A percentile compares a stretch with the other conserved stretches of the same genome.
Evolutionary conservation across 2,888 invertebrate species (phyloP).

Genomic region (Pterostichus niger): DNA sequence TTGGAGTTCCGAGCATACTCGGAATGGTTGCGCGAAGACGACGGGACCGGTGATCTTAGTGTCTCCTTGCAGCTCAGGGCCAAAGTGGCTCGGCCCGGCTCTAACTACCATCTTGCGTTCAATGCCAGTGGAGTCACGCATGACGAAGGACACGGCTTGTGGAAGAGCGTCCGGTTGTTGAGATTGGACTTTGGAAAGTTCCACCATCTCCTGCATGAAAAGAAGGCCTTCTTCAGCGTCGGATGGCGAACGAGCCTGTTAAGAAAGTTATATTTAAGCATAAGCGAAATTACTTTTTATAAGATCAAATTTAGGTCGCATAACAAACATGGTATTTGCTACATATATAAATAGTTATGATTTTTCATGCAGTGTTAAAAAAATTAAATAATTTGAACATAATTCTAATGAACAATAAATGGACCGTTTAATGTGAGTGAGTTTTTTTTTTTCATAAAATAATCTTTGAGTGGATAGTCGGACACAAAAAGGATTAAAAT

Average conservation of each 20-base stretch:
- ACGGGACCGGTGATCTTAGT: conserved; percentile 83
- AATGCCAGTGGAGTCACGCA: conserved; percentile 73
- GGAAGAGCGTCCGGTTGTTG: conserved; percentile 80
- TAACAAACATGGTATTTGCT: not conserved
- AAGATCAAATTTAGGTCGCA: too few relatives aligned
- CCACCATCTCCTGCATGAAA: conserved; percentile 98
- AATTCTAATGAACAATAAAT: too few relatives aligned
- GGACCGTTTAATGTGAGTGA: not conserved
- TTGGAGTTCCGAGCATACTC: conserved; percentile 82
- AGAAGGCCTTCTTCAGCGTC: conserved; percentile 95
- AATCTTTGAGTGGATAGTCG: conserved; percentile 11
- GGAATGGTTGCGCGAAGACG: conserved; percentile 84
- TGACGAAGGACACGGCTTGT: conserved; percentile 78
- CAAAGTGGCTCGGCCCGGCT: conserved; percentile 96
- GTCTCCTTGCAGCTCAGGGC: conserved; percentile 85
- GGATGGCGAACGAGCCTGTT: conserved; percentile 90
- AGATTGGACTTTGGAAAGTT: conserved; percentile 87
- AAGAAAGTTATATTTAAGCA: conserved; percentile 17
- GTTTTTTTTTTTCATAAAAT: not conserved
- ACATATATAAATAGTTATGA: not conserved
- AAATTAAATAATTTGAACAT: too few relatives aligned
- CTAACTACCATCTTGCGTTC: conserved; percentile 77
- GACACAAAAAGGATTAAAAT: conserved; percentile 25
- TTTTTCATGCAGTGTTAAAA: not conserved
- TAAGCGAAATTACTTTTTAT: not conserved